Percentiles rank a stretch among this genome's conserved stretches.
phyloP scores from a whole-genome alignment of 2,888 invertebrate species.

The Drosophila anceps region DNA sequence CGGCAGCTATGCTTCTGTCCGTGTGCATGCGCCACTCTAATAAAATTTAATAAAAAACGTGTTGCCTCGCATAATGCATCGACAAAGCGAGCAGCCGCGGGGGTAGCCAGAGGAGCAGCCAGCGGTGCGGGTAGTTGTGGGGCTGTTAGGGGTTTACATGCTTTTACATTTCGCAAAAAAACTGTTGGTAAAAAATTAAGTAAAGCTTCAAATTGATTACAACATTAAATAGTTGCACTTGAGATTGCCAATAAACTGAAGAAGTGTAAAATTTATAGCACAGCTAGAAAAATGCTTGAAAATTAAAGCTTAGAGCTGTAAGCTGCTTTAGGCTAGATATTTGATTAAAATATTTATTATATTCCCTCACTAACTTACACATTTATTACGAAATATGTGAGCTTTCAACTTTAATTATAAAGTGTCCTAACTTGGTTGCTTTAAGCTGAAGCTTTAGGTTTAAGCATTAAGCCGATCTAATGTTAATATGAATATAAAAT shows the following conservation, averaged over 20 bases:
- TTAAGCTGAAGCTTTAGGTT: background rate
- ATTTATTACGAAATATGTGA: background rate
- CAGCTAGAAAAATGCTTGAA: background rate
- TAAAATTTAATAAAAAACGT: slow-evolving; percentile 80
- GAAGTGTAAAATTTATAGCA: background rate
- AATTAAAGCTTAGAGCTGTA: background rate
- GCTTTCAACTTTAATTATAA: background rate
- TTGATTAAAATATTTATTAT: background rate
- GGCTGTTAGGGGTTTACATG: background rate
- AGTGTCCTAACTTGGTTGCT: background rate
- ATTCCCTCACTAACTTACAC: background rate
- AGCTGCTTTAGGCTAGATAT: background rate
- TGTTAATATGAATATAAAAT: no score
- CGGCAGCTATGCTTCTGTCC: slow-evolving; percentile 20
- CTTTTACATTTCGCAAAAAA: slow-evolving; percentile 32
- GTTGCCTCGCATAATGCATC: slow-evolving; percentile 74
- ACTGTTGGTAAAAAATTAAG: slow-evolving; percentile 18
- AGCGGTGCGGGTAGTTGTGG: background rate
- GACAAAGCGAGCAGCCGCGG: slow-evolving; percentile 43
- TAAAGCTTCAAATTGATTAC: slow-evolving; percentile 47
- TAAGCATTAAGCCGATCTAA: background rate
- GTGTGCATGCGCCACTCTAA: slow-evolving; percentile 76
- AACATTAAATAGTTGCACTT: slow-evolving; percentile 11
- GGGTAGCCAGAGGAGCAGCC: background rate
- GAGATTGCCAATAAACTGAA: slow-evolving; percentile 18